Evolutionary conservation across 2,797 vertebrate species (phyloP).

Genomic region (Muscicapa comitata): DNA sequence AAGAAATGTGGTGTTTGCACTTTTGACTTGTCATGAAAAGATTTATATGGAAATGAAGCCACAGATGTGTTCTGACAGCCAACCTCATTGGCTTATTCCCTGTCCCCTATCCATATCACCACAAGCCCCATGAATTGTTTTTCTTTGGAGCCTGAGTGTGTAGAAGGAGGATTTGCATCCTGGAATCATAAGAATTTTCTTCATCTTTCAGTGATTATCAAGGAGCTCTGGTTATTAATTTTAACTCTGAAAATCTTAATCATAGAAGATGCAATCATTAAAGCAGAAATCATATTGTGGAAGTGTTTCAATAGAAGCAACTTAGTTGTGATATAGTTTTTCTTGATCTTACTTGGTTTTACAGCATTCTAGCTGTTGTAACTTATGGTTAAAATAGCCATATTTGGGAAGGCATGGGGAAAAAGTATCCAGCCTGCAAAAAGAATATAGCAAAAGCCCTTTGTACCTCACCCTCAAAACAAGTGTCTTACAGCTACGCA

Average conservation of each 20-base stretch:
- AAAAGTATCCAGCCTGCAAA: neutral
- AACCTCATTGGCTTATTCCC: neutral
- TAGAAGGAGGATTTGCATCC: neutral
- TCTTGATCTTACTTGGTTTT: neutral
- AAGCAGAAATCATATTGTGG: neutral
- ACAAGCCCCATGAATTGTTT: neutral
- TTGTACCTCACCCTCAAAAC: neutral
- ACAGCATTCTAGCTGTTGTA: neutral
- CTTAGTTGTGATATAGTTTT: neutral
- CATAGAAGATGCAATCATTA: neutral
- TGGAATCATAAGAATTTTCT: neutral
- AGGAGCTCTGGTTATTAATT: neutral
- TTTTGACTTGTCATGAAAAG: neutral
- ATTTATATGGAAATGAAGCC: neutral
- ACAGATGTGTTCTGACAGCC: neutral
- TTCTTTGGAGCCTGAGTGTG: neutral
- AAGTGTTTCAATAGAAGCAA: neutral
- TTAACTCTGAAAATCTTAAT: neutral
- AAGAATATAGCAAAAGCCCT: neutral
- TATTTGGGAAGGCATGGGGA: neutral
- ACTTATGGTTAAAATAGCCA: neutral
- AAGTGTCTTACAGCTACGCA: neutral
- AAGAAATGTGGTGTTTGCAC: neutral
- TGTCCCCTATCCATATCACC: neutral
- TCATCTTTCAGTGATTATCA: neutral